These are phyloP conservation scores for Sander vitreus DNA, from an alignment of 2,113 vertebrate species.

Conservation along the genomic window DNA sequence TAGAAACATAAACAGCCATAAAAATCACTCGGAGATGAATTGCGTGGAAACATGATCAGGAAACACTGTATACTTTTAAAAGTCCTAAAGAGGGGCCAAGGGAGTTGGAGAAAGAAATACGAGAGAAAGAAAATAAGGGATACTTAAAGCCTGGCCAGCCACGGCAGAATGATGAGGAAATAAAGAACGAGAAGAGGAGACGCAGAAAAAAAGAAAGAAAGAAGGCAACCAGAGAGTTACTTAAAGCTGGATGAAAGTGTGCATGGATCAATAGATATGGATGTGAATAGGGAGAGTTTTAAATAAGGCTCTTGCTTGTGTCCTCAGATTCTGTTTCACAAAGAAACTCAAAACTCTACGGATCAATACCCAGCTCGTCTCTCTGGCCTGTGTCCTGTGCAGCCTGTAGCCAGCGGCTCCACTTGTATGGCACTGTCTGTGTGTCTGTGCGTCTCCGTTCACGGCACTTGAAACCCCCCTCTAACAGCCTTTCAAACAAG, in stretches of 20 bases:
- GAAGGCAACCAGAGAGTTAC: slow-evolving; percentile 65
- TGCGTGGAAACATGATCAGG: slow-evolving; percentile 56
- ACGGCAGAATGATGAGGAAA: slow-evolving; percentile 25
- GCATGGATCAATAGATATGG: slow-evolving; percentile 81
- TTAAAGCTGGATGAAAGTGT: slow-evolving; percentile 74
- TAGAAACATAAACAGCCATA: slow-evolving; percentile 71
- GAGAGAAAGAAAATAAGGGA: slow-evolving; percentile 36
- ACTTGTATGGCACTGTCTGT: slow-evolving; percentile 48
- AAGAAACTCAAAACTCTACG: slow-evolving; percentile 76
- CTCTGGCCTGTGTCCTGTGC: slow-evolving; percentile 48
- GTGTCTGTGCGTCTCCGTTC: slow-evolving; percentile 49
- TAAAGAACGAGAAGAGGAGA: slow-evolving; percentile 38
- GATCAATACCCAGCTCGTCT: slow-evolving; percentile 75
- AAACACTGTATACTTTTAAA: slow-evolving; percentile 52
- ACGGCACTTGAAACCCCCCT: slow-evolving; percentile 55
- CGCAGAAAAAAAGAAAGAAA: slow-evolving; percentile 17
- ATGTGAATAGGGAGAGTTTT: slow-evolving; percentile 79
- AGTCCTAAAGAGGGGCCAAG: slow-evolving; percentile 27
- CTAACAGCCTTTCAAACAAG: slow-evolving; percentile 37
- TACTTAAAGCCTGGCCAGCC: slow-evolving; percentile 25
- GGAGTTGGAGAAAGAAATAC: slow-evolving; percentile 46
- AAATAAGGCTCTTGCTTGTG: slow-evolving; percentile 74
- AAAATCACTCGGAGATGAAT: slow-evolving; percentile 66
- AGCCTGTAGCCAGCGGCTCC: slow-evolving; percentile 62
- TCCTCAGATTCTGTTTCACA: slow-evolving; percentile 79